Evolutionary conservation across 2,888 invertebrate species (phyloP).

Genomic region (Diloba caeruleocephala): DNA sequence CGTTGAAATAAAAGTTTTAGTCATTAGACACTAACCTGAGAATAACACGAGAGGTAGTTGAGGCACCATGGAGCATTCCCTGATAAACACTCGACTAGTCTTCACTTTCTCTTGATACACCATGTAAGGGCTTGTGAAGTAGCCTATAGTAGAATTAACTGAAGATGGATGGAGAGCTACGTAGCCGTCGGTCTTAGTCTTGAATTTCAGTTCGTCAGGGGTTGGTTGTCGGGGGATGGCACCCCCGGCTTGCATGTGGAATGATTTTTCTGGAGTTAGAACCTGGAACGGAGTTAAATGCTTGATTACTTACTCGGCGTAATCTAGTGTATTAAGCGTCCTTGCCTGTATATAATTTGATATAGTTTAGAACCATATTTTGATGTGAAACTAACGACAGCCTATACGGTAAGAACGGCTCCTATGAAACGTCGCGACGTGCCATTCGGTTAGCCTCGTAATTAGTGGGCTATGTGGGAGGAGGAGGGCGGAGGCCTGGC

Average conservation of each 20-base stretch:
- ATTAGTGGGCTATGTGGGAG: too few relatives aligned
- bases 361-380: too few relatives aligned
- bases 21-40: constrained; percentile 74
- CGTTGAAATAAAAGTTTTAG: neutral
- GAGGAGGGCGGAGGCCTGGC: too few relatives aligned
- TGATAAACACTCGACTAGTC: constrained; percentile 93
- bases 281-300: constrained; percentile 80
- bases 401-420: too few relatives aligned
- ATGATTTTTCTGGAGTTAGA: constrained; percentile 93
- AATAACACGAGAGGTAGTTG: constrained; percentile 92
- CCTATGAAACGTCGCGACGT: too few relatives aligned
- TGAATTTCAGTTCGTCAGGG: constrained; percentile 92
- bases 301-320: neutral
- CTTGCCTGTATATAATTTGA: too few relatives aligned
- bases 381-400: too few relatives aligned
- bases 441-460: too few relatives aligned
- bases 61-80: constrained; percentile 95
- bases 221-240: constrained; percentile 92
- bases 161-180: constrained; percentile 94
- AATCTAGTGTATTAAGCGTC: too few relatives aligned
- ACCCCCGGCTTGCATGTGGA: constrained; percentile 92
- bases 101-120: constrained; percentile 95
- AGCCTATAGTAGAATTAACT: constrained; percentile 90
- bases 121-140: constrained; percentile 93
- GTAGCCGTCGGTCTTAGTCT: constrained; percentile 92